These are phyloP conservation scores for Anguilla obscura DNA, from an alignment of 2,797 vertebrate genomes.

Conservation along the genomic window DNA sequence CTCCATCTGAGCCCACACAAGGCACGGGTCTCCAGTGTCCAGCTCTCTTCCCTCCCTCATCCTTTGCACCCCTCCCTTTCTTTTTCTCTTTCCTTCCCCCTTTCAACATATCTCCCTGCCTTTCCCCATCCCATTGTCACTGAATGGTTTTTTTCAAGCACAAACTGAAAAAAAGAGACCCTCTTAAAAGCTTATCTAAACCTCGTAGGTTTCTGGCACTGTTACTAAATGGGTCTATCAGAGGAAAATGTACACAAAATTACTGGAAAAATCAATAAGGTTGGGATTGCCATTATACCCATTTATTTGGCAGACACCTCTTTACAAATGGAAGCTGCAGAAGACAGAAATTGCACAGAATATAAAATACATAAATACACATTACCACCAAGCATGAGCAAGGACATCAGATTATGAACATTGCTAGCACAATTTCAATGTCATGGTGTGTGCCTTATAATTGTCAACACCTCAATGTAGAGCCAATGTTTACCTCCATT, in stretches of 20 bases:
- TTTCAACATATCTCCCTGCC: conserved; percentile 5
- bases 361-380: not conserved
- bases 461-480: not conserved
- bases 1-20: conserved; percentile 45
- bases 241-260: not conserved
- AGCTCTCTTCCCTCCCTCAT: conserved; percentile 17
- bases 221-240: conserved; percentile 18
- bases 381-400: not conserved
- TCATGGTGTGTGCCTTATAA: not conserved
- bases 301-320: not conserved
- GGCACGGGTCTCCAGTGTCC: conserved; percentile 36
- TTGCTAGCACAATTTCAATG: not conserved
- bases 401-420: not conserved
- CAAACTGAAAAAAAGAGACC: not conserved
- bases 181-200: conserved; percentile 21
- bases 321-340: not conserved
- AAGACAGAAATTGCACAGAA: not conserved
- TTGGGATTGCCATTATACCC: not conserved
- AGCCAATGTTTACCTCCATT: not conserved
- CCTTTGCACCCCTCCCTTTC: conserved; percentile 31
- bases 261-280: conserved; percentile 16
- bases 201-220: not conserved
- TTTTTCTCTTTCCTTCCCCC: conserved; percentile 30
- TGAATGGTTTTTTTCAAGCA: not conserved
- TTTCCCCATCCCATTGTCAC: not conserved